Conservation (phyloP, 2,113 vertebrate species). For the Canis aureus region DNA sequence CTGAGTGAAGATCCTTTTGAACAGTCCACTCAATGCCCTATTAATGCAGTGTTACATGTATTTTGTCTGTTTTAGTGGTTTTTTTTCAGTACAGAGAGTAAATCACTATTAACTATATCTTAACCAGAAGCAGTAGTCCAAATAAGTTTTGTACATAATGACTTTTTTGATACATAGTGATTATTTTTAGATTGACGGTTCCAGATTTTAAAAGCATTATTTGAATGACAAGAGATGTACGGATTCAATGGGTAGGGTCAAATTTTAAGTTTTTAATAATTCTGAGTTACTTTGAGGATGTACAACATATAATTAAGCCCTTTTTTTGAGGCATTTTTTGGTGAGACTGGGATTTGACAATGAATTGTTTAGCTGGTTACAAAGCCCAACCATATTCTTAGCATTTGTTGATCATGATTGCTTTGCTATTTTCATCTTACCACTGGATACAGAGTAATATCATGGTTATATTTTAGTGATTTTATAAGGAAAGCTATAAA, state of each 20-base stretch:
- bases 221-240: not conserved
- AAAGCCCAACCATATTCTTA: not conserved
- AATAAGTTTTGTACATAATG: not conserved
- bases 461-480: not conserved
- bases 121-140: not conserved
- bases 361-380: not conserved
- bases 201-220: not conserved
- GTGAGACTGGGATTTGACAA: not conserved
- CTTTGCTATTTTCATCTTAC: not conserved
- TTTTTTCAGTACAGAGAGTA: not conserved
- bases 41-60: not conserved
- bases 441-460: not conserved
- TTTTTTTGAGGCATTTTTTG: not conserved
- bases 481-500: slow-evolving; percentile 16
- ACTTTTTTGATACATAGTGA: not conserved
- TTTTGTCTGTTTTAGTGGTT: not conserved
- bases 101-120: not conserved
- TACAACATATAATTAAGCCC: not conserved
- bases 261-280: slow-evolving; percentile 53
- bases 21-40: not conserved
- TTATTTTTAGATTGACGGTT: not conserved
- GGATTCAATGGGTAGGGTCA: not conserved
- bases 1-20: not conserved
- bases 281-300: slow-evolving; percentile 23
- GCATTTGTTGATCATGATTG: not conserved